These are phyloP conservation scores for Neodontobutis hainanensis DNA, from an alignment of 2,113 vertebrate species.

Conservation along the genomic window DNA sequence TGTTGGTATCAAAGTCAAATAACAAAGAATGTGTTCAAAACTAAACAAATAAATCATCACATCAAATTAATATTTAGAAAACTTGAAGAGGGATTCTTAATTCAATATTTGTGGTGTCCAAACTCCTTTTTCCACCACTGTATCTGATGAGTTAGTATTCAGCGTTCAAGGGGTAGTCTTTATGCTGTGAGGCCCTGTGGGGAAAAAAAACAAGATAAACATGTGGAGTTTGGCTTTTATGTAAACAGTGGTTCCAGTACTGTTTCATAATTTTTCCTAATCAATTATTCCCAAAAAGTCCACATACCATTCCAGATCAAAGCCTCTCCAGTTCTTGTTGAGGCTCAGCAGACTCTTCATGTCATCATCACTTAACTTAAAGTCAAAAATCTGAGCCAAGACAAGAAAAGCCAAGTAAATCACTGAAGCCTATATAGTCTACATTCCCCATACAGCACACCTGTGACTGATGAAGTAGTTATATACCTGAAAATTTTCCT, in stretches of 20 bases:
- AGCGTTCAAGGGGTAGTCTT: constrained; percentile 69
- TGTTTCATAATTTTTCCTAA: not conserved
- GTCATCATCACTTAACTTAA: constrained; percentile 83
- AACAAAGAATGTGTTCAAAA: no score
- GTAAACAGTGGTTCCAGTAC: no score
- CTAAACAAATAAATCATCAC: no score
- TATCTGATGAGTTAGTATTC: constrained; percentile 57
- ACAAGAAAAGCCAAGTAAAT: not conserved
- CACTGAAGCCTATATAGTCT: not conserved
- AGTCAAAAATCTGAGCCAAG: constrained; percentile 86
- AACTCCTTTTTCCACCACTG: no score
- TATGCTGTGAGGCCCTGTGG: constrained; percentile 70
- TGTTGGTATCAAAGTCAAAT: no score
- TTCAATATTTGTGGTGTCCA: no score
- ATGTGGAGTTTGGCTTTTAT: not conserved
- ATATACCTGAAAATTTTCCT: constrained; percentile 86
- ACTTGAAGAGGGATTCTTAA: no score
- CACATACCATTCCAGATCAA: constrained; percentile 79
- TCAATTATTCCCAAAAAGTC: not conserved
- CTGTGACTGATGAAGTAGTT: not conserved
- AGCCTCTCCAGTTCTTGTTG: constrained; percentile 84
- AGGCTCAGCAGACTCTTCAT: constrained; percentile 83
- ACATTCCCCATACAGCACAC: no score
- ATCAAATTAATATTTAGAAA: no score
- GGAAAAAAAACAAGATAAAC: constrained; percentile 4